A percentile compares a stretch with the other conserved stretches of the same genome.
Conservation (phyloP, 2,797 vertebrate genomes). For the Chaunax sp. region DNA sequence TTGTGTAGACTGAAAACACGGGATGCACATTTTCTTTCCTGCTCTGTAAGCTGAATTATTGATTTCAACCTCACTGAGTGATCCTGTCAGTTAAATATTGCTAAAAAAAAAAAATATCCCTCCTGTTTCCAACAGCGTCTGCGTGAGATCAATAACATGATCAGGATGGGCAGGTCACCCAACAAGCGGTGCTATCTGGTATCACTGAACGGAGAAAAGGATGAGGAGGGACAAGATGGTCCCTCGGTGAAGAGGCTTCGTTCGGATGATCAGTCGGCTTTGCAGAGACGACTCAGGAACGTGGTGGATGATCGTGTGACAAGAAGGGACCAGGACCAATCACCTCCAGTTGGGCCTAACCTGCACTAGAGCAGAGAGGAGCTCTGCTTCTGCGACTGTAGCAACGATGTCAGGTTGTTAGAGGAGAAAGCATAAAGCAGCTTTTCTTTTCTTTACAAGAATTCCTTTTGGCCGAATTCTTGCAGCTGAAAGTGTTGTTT, state of each 20-base stretch:
- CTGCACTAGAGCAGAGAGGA: constrained; percentile 3
- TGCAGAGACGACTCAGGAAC: constrained; percentile 80
- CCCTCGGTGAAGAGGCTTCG: constrained; percentile 85
- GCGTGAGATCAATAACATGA: constrained; percentile 88
- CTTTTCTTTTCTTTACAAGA: constrained; percentile 3
- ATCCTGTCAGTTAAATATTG: neutral
- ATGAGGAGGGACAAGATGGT: constrained; percentile 11
- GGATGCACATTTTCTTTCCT: neutral
- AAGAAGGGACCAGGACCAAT: neutral
- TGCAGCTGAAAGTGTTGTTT: neutral
- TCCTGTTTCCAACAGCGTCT: constrained; percentile 77
- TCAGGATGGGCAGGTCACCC: constrained; percentile 79
- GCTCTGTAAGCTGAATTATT: neutral
- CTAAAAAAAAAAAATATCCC: neutral
- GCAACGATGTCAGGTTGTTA: neutral
- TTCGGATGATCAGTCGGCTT: constrained; percentile 82
- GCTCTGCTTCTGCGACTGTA: neutral
- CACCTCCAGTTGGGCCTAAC: neutral
- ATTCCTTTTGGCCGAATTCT: neutral
- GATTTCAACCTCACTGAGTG: neutral
- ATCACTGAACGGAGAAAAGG: constrained; percentile 74
- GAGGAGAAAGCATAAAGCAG: constrained; percentile 1
- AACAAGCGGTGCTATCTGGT: constrained; percentile 77
- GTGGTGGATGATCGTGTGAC: constrained; percentile 82
- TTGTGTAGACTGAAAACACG: neutral